A percentile compares a stretch with the other conserved stretches of the same genome.
Conservation (phyloP, 23 tunicate species). For the Styela clava region DNA sequence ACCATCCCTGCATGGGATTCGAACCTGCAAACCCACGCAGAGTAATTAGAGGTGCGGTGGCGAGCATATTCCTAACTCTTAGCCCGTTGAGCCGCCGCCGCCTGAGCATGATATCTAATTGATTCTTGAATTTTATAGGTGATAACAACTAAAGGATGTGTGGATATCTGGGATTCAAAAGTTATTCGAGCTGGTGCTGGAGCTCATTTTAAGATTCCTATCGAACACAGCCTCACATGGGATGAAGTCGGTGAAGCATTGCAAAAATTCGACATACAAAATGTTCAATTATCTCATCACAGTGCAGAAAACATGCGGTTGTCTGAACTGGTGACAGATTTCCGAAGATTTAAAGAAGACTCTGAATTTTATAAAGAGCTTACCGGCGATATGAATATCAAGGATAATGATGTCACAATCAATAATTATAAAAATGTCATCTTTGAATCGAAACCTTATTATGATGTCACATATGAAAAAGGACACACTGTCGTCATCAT, state of each 20-base stretch:
- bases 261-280: neutral
- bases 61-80: too few relatives aligned
- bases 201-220: constrained; percentile 74
- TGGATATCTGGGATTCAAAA: constrained; percentile 56
- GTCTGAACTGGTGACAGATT: neutral
- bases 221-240: constrained; percentile 41
- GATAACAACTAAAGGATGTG: constrained; percentile 36
- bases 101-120: too few relatives aligned
- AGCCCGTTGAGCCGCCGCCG: too few relatives aligned
- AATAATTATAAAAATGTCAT: neutral
- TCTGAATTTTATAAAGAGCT: constrained; percentile 6
- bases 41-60: too few relatives aligned
- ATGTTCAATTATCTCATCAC: constrained; percentile 10
- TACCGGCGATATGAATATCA: neutral
- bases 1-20: too few relatives aligned
- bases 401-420: neutral
- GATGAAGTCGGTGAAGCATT: constrained; percentile 14
- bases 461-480: constrained; percentile 24
- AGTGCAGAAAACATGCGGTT: neutral
- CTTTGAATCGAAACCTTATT: constrained; percentile 18
- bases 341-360: neutral
- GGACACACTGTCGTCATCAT: constrained; percentile 15
- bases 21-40: too few relatives aligned
- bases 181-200: constrained; percentile 52
- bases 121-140: constrained; percentile 69